phyloP scores from a whole-genome alignment of 2,113 vertebrate species.

The Capreolus pygargus region DNA sequence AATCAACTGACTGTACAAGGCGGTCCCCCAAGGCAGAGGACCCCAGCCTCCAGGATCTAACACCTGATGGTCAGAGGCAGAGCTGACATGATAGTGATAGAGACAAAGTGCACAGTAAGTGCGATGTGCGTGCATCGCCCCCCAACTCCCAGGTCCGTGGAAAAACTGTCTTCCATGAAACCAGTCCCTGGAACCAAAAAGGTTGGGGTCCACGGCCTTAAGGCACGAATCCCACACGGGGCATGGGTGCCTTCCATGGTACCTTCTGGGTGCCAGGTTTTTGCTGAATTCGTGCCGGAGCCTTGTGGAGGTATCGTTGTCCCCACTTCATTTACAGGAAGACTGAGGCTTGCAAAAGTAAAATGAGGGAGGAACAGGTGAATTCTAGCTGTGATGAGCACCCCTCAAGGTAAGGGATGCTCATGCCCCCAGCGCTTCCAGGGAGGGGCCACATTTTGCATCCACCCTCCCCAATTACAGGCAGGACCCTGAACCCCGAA shows the following conservation, averaged over 20 bases:
- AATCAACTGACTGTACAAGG: fast-evolving
- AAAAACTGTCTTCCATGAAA: not conserved
- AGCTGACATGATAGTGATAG: not conserved
- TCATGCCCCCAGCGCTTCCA: not conserved
- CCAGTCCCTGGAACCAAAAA: not conserved
- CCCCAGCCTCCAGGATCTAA: not conserved
- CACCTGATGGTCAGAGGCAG: not conserved
- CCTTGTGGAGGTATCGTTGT: not conserved
- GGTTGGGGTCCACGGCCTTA: fast-evolving
- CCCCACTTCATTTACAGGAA: not conserved
- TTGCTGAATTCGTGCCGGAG: not conserved
- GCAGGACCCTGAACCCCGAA: not conserved
- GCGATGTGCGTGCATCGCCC: not conserved
- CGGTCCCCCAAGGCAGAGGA: not conserved
- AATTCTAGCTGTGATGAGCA: too few species aligned
- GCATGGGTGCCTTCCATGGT: not conserved
- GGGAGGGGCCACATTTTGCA: not conserved
- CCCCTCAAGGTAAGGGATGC: not conserved
- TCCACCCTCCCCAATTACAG: not conserved
- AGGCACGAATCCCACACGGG: fast-evolving
- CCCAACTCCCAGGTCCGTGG: fast-evolving
- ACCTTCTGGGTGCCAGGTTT: not conserved
- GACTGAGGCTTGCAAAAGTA: not conserved
- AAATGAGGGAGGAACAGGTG: not conserved
- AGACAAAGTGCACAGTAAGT: not conserved